A percentile compares a stretch with the other conserved stretches of the same genome.
These are phyloP conservation scores for Nyleta sp. DNA, from an alignment of 2,888 invertebrate genomes.

Conservation along the genomic window DNA sequence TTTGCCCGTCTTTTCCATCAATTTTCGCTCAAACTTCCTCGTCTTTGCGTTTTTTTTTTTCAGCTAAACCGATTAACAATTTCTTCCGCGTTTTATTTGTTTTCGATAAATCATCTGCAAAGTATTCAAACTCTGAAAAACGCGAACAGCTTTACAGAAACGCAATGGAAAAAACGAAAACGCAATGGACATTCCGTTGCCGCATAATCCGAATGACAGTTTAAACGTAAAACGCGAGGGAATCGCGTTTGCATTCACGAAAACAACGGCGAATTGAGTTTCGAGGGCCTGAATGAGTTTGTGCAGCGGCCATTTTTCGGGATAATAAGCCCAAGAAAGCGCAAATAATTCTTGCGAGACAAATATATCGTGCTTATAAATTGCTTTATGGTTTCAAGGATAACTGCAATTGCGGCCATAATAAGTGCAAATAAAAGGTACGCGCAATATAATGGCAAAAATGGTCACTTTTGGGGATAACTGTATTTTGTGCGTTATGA, in stretches of 20 bases:
- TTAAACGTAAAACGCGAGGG: neutral
- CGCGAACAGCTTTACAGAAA: no score
- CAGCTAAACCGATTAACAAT: no score
- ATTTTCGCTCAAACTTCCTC: neutral
- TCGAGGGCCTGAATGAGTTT: constrained; percentile 32
- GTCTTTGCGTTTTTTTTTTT: no score
- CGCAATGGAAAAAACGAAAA: no score
- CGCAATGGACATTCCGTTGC: no score
- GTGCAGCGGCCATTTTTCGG: constrained; percentile 37
- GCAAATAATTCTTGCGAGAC: constrained; percentile 53
- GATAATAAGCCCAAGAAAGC: constrained; percentile 39
- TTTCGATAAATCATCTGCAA: no score
- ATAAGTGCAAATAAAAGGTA: constrained; percentile 57
- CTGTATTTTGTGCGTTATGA: constrained; percentile 58
- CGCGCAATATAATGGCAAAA: constrained; percentile 55
- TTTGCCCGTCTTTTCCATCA: constrained; percentile 21
- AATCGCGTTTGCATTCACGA: no score
- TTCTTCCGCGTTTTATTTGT: no score
- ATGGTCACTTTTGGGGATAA: constrained; percentile 61
- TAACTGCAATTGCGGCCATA: constrained; percentile 56
- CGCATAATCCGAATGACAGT: no score
- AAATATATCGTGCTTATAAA: constrained; percentile 60
- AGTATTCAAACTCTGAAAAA: no score
- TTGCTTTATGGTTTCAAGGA: constrained; percentile 56
- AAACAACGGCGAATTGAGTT: neutral